Conservation (phyloP, 2,113 vertebrate genomes). For the Eublepharis macularius region DNA sequence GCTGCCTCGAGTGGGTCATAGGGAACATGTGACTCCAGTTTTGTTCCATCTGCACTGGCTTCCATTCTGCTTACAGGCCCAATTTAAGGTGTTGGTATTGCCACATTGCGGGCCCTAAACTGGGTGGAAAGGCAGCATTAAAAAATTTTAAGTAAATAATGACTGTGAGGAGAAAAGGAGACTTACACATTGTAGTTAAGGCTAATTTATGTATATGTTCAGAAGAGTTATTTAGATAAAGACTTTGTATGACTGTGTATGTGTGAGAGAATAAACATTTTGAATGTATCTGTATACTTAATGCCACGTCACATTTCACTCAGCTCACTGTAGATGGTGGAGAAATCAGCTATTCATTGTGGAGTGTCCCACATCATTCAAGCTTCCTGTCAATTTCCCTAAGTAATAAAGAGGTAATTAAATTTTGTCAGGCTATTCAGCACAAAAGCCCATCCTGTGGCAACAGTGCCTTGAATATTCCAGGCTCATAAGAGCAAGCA, state of each 20-base stretch:
- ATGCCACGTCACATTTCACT: not conserved
- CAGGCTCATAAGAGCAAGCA: constrained; percentile 41
- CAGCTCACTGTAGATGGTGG: not conserved
- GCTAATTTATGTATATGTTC: not conserved
- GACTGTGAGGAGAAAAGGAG: not conserved
- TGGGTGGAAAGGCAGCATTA: too few species aligned
- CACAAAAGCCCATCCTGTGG: constrained; percentile 33
- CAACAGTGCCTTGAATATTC: constrained; percentile 20
- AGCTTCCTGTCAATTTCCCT: constrained; percentile 42
- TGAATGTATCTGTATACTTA: not conserved
- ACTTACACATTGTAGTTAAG: not conserved
- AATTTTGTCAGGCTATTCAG: constrained; percentile 40
- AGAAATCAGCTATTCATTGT: not conserved
- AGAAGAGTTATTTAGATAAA: not conserved
- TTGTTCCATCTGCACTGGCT: too few species aligned
- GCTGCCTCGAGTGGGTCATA: too few species aligned
- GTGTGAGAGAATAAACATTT: not conserved
- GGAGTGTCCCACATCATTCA: not conserved
- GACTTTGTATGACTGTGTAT: not conserved
- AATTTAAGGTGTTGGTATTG: too few species aligned
- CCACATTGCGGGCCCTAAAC: too few species aligned
- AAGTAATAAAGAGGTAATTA: constrained; percentile 61
- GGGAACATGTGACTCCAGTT: too few species aligned
- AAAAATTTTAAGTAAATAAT: too few species aligned
- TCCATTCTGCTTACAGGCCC: too few species aligned